Conservation (phyloP, 2,797 vertebrate species). For the Periparus ater region DNA sequence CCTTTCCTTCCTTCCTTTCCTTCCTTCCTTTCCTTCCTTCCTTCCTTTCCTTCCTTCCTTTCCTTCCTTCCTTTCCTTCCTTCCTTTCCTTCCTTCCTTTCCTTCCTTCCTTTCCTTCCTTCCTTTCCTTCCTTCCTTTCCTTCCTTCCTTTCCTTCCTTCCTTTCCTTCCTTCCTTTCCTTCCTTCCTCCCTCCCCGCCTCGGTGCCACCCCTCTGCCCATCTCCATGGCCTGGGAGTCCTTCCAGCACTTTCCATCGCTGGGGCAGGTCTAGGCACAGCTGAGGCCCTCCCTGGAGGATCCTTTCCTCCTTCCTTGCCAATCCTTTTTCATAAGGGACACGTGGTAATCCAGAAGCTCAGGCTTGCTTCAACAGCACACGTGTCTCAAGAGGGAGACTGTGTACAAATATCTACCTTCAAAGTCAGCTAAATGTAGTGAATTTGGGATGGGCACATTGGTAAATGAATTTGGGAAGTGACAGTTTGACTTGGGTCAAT, state of each 20-base stretch:
- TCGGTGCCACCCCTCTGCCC: background rate
- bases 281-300: background rate
- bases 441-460: background rate
- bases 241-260: accelerated
- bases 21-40: no score
- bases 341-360: background rate
- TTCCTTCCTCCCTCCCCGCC: no score
- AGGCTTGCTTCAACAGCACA: background rate
- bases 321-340: accelerated
- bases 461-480: background rate
- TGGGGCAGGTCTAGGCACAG: background rate
- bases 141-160: no score
- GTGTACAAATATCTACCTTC: accelerated
- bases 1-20: no score
- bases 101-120: no score
- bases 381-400: background rate
- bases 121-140: no score
- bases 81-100: no score
- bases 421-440: background rate
- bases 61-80: background rate
- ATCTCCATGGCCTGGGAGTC: background rate
- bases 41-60: no score
- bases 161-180: no score
- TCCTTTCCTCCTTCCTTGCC: background rate
- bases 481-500: background rate